These are phyloP conservation scores for Endotricha flammealis DNA, from an alignment of 2,888 invertebrate genomes.

Conservation along the genomic window DNA sequence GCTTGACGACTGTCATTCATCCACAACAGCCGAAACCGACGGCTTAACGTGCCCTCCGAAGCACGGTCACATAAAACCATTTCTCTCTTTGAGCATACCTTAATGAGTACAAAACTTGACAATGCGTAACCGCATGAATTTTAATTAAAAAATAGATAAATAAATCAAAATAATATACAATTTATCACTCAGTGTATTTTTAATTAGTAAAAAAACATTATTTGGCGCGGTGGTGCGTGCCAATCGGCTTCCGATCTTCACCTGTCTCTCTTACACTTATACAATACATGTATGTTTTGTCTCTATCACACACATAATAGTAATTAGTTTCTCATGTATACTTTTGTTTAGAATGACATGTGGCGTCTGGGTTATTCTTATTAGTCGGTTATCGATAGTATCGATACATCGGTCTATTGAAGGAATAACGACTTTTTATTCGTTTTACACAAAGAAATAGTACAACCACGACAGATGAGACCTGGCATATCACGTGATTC, in stretches of 20 bases:
- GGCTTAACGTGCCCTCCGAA: too few species aligned
- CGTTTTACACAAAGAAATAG: neutral
- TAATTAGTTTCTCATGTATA: conserved; percentile 73
- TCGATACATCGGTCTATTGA: conserved; percentile 37
- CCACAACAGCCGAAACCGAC: too few species aligned
- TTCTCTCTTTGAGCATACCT: neutral
- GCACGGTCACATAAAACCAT: too few species aligned
- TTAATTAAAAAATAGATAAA: too few species aligned
- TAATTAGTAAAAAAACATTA: conserved; percentile 66
- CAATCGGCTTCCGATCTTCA: conserved; percentile 70
- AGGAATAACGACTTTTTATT: conserved; percentile 25
- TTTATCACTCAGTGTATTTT: conserved; percentile 68
- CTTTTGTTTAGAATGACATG: conserved; percentile 73
- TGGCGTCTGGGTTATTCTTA: conserved; percentile 58
- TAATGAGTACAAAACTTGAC: too few species aligned
- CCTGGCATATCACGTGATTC: too few species aligned
- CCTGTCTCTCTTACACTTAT: conserved; percentile 25
- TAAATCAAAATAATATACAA: conserved; percentile 55
- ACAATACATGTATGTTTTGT: conserved; percentile 21
- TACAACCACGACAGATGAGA: too few species aligned
- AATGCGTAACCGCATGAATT: too few species aligned
- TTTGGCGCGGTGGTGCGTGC: conserved; percentile 68
- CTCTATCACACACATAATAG: conserved; percentile 36
- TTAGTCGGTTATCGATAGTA: conserved; percentile 48
- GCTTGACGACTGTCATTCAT: too few species aligned